phyloP scores from a whole-genome alignment of 2,888 invertebrate species.

The Onthophagus sagittarius region DNA sequence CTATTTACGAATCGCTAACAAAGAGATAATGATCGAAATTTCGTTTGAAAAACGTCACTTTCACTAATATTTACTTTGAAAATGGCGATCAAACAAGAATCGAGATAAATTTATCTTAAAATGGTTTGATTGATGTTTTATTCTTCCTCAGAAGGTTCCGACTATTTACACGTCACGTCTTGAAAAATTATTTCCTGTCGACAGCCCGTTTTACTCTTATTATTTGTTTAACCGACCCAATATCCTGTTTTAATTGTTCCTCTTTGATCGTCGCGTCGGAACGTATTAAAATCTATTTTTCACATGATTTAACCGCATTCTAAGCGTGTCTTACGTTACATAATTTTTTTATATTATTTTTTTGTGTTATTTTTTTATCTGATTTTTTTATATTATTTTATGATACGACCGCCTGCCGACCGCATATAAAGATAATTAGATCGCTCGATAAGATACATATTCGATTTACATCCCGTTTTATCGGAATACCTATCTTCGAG shows the following conservation, averaged over 20 bases:
- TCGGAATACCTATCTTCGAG: background rate
- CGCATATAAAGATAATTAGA: background rate
- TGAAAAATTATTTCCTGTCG: background rate
- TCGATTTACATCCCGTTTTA: background rate
- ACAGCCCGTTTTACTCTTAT: background rate
- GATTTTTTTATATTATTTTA: background rate
- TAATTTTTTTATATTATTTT: too few species aligned
- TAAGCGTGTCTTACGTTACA: too few species aligned
- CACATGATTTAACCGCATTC: too few species aligned
- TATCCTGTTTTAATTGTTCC: background rate
- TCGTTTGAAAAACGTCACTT: background rate
- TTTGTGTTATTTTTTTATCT: too few species aligned
- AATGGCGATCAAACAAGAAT: background rate
- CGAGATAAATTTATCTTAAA: background rate
- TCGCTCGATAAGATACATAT: background rate
- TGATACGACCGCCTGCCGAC: background rate
- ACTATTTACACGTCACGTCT: background rate
- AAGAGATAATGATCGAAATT: background rate
- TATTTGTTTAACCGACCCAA: background rate
- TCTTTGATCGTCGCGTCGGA: background rate
- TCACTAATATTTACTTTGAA: background rate
- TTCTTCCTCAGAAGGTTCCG: background rate
- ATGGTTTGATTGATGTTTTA: background rate
- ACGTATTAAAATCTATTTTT: background rate
- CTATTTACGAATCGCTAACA: background rate